Evolutionary conservation across 2,888 invertebrate species (phyloP).

Genomic region (Drosophila austrosaltans): DNA sequence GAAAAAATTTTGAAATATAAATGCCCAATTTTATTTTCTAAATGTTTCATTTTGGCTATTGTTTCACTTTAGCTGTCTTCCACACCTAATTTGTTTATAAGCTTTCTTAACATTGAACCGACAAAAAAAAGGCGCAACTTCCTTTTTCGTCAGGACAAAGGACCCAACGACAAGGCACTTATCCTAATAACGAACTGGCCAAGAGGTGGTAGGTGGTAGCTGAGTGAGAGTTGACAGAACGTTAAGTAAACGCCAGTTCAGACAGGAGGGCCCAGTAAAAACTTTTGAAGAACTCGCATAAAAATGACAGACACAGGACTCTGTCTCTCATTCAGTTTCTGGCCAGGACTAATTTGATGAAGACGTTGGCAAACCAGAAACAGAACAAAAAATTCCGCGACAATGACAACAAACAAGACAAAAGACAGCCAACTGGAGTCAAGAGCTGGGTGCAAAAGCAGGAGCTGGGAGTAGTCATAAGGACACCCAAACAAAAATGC

Average conservation of each 20-base stretch:
- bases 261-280: constrained; percentile 38
- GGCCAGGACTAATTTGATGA: constrained; percentile 68
- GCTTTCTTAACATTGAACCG: neutral
- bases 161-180: constrained; percentile 61
- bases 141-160: neutral
- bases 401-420: constrained; percentile 59
- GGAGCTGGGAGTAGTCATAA: constrained; percentile 12
- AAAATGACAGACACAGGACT: constrained; percentile 64
- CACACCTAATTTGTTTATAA: neutral
- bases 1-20: too few species aligned
- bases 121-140: constrained; percentile 5
- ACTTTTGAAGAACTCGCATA: constrained; percentile 77
- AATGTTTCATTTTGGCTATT: neutral
- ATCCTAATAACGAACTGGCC: constrained; percentile 66
- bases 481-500: constrained; percentile 64
- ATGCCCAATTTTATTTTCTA: neutral
- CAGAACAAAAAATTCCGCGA: constrained; percentile 44
- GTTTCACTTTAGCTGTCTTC: neutral
- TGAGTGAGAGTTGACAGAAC: constrained; percentile 53
- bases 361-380: constrained; percentile 53
- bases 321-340: constrained; percentile 13
- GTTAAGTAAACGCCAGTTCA: constrained; percentile 73
- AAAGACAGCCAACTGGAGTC: constrained; percentile 17
- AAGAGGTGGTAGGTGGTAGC: constrained; percentile 33
- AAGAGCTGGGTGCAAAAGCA: neutral